Conservation (phyloP, 2,113 vertebrate species). For the Aphelocoma coerulescens region DNA sequence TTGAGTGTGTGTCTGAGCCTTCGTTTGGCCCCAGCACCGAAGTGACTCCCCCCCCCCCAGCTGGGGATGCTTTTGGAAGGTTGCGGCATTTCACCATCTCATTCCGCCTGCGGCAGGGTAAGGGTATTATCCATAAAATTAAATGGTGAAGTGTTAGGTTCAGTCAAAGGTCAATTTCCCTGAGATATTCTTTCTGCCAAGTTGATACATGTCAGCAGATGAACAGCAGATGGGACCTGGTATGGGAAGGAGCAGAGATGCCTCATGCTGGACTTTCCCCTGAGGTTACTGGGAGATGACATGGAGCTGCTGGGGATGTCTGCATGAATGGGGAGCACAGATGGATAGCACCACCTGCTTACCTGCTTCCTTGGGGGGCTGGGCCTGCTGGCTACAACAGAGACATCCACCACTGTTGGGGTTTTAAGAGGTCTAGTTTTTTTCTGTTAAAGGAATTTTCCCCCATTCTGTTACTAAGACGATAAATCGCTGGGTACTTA, state of each 20-base stretch:
- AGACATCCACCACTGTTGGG: background rate
- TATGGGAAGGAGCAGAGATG: background rate
- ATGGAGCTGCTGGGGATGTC: background rate
- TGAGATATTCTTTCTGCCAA: background rate
- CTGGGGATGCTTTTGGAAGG: too few species aligned
- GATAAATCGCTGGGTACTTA: too few species aligned
- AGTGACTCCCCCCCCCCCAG: too few species aligned
- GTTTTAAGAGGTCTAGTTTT: too few species aligned
- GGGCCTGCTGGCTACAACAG: background rate
- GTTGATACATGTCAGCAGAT: background rate
- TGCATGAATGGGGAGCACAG: background rate
- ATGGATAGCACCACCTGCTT: background rate
- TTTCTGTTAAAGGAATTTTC: too few species aligned
- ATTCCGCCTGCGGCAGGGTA: too few species aligned
- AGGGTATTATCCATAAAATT: background rate
- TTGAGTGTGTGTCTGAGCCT: too few species aligned
- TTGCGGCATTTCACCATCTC: too few species aligned
- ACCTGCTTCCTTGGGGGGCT: background rate
- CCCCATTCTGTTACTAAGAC: too few species aligned
- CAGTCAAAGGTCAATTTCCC: background rate
- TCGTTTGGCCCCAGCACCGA: too few species aligned
- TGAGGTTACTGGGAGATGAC: background rate
- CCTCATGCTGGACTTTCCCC: background rate
- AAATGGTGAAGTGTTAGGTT: background rate
- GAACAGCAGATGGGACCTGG: background rate